These are phyloP conservation scores for Cephalopterus ornatus DNA, from an alignment of 2,113 vertebrate species.

Conservation along the genomic window DNA sequence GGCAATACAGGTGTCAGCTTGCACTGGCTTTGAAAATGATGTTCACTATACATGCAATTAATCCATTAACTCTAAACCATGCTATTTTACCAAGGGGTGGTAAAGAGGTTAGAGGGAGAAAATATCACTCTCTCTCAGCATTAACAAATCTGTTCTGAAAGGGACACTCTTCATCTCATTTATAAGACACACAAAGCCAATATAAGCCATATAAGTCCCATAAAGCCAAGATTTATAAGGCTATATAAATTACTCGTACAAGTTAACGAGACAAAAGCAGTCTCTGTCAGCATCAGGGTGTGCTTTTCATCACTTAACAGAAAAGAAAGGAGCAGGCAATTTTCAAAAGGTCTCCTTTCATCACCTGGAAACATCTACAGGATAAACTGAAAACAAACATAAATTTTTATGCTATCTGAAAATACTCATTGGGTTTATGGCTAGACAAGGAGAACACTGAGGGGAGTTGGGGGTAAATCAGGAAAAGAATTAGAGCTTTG, in stretches of 20 bases:
- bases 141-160: conserved; percentile 22
- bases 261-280: not conserved
- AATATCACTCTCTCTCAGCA: not conserved
- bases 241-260: conserved; percentile 18
- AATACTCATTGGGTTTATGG: not conserved
- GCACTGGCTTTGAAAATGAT: not conserved
- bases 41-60: conserved; percentile 1
- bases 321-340: not conserved
- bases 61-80: not conserved
- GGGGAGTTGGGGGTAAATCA: not conserved
- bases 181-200: not conserved
- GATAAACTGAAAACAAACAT: not conserved
- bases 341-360: conserved; percentile 6
- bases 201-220: not conserved
- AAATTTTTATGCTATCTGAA: not conserved
- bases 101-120: not conserved
- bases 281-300: not conserved
- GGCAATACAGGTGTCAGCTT: not conserved
- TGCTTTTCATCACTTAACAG: not conserved
- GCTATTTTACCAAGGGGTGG: not conserved
- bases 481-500: not conserved
- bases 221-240: conserved; percentile 43
- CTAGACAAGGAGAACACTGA: not conserved
- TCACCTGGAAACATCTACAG: not conserved
- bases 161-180: not conserved